These are phyloP conservation scores for Empis stercorea DNA, from an alignment of 2,888 invertebrate species.

Conservation along the genomic window DNA sequence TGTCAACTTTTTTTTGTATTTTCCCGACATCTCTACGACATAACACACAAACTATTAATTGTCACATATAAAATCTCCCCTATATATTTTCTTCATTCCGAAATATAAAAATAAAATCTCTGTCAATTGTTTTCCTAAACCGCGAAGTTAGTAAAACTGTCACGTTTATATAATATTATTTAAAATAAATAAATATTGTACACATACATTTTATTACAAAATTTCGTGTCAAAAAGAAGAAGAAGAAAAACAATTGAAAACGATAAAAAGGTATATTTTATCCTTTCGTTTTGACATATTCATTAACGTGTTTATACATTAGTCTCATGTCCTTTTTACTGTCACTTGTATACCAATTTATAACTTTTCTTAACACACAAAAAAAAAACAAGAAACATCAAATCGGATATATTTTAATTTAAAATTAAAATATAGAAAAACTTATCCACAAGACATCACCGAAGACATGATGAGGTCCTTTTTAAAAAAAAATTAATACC, in stretches of 20 bases:
- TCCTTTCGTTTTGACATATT: constrained; percentile 22
- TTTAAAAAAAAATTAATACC: too few species aligned
- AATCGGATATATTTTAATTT: too few species aligned
- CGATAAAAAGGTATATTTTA: constrained; percentile 20
- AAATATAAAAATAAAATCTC: too few species aligned
- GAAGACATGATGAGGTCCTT: neutral
- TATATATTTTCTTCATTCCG: too few species aligned
- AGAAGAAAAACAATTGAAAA: constrained; percentile 8
- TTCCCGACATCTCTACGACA: too few species aligned
- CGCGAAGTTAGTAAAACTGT: too few species aligned
- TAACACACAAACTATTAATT: too few species aligned
- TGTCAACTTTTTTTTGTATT: too few species aligned
- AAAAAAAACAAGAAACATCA: too few species aligned
- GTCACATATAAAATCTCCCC: too few species aligned
- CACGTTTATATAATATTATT: neutral
- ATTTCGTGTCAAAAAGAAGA: too few species aligned
- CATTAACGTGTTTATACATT: constrained; percentile 20
- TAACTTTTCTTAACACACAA: neutral
- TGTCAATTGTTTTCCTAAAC: too few species aligned
- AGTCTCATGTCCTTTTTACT: constrained; percentile 20
- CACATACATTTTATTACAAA: neutral
- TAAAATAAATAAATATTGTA: neutral
- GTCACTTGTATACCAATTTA: constrained; percentile 13
- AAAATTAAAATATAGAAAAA: neutral
- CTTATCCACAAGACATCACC: neutral